Conservation (phyloP, 2,888 invertebrate species). For the Pterostichus niger region DNA sequence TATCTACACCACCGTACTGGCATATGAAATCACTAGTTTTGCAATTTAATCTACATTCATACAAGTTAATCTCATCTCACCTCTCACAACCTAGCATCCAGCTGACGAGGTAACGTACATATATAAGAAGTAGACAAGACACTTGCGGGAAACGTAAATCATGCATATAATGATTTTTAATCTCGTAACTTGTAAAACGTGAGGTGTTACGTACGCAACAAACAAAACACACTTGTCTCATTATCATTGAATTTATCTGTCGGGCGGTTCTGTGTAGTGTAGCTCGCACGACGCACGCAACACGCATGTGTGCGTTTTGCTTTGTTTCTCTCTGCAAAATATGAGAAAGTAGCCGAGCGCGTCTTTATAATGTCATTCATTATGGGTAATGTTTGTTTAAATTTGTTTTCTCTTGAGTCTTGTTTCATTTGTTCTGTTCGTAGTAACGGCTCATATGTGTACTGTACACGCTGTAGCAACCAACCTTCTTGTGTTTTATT, state of each 20-base stretch:
- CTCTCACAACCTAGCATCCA: neutral
- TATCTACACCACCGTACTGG: too few species aligned
- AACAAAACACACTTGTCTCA: conserved; percentile 28
- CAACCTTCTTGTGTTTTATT: too few species aligned
- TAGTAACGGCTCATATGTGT: too few species aligned
- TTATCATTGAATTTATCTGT: conserved; percentile 12
- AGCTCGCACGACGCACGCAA: neutral
- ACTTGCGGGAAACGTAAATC: conserved; percentile 48
- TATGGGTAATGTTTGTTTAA: conserved; percentile 23
- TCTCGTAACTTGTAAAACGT: conserved; percentile 44
- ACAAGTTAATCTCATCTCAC: too few species aligned
- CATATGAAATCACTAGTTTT: too few species aligned
- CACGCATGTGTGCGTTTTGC: neutral
- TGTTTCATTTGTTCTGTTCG: too few species aligned
- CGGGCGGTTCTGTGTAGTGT: neutral
- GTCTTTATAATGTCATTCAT: conserved; percentile 49
- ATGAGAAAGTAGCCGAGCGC: conserved; percentile 40
- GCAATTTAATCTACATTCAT: too few species aligned
- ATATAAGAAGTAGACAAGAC: too few species aligned
- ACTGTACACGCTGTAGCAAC: too few species aligned
- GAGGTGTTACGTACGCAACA: conserved; percentile 30
- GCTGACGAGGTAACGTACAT: neutral
- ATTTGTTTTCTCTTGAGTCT: conserved; percentile 4
- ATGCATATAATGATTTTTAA: conserved; percentile 55
- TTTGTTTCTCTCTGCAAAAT: neutral